Evolutionary conservation across 2,113 vertebrate species (phyloP), one percentile per base, ranked within the genome.

Genomic region (Chunga burmeisteri): DNA sequence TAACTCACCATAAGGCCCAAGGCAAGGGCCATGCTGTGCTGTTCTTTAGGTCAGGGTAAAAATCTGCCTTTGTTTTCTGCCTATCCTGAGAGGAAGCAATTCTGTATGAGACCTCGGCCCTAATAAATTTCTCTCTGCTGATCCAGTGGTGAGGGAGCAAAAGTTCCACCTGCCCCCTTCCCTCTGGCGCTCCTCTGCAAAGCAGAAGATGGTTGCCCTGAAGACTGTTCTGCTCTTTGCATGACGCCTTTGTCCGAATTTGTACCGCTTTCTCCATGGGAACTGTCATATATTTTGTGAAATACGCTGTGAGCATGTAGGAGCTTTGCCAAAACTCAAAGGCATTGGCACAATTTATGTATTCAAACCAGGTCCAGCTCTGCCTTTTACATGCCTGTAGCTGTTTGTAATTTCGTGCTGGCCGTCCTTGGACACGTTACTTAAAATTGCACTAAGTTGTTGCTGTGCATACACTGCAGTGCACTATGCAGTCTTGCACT

Each of bases 251-350:
- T 75, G 23, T 36, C 49, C 53, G 44, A 40, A 29, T 75, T 88
- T 40, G 50, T 34, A 36, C 32, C 8, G 3, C 49, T 63, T 75
- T 70, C 25, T 86, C 59, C 1, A 0, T 21, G 44, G n/a, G 30
- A 93, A 91, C 61, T 65, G 25, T 40, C 70, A 1, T 18, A 15
- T 52, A 19, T 79, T 88, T 77, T 88, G 72, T 70, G 59, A 86
- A 81, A 74, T 56, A 42, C 0, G 0, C 34, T 1, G 0, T n/a
- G n/a, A 70, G 29, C 59, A 13, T 13, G 5, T 4, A 50, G 38
- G 58, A 88, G 11, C 80, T 86, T 83, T 90, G 47, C 38, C 53
- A 80, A 65, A 90, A 73, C 6, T 79, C 58, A 90, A 62, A 82
- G 42, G 16, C 67, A 47, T 36, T 86, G 50, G 27, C 47, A 84